Percentiles rank a stretch among this genome's conserved stretches.
Conservation (phyloP, 2,888 invertebrate species). For the Athrips mouffetella region DNA sequence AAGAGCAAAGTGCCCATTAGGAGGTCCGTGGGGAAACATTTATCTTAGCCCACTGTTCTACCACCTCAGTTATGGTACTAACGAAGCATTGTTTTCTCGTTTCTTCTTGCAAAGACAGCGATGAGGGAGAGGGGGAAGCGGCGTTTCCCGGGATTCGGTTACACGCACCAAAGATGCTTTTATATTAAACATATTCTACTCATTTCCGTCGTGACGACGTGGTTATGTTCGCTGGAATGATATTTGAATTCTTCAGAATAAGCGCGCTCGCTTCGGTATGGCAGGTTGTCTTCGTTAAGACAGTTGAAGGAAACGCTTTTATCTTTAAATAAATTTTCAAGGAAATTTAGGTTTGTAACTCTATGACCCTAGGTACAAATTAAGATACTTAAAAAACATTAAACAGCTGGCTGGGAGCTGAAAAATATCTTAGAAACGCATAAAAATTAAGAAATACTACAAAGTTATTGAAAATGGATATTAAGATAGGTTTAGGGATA, state of each 20-base stretch:
- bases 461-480: no score
- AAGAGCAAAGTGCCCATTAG: slow-evolving; percentile 6
- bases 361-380: no score
- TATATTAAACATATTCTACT: slow-evolving; percentile 13
- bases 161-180: slow-evolving; percentile 9
- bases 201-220: slow-evolving; percentile 3
- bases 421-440: no score
- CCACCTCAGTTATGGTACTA: neutral
- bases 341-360: no score
- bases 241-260: slow-evolving; percentile 4
- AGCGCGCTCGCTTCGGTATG: neutral
- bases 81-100: neutral
- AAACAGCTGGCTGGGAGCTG: no score
- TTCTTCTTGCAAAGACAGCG: neutral
- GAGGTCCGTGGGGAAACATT: neutral
- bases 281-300: neutral
- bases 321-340: neutral
- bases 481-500: no score
- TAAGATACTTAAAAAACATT: no score
- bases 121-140: neutral
- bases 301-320: neutral
- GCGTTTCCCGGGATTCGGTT: neutral
- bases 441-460: no score
- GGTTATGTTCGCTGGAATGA: slow-evolving; percentile 5
- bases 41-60: neutral